These are phyloP conservation scores for Trileptium ribeirensis DNA, from an alignment of 2,888 invertebrate species.

Conservation along the genomic window DNA sequence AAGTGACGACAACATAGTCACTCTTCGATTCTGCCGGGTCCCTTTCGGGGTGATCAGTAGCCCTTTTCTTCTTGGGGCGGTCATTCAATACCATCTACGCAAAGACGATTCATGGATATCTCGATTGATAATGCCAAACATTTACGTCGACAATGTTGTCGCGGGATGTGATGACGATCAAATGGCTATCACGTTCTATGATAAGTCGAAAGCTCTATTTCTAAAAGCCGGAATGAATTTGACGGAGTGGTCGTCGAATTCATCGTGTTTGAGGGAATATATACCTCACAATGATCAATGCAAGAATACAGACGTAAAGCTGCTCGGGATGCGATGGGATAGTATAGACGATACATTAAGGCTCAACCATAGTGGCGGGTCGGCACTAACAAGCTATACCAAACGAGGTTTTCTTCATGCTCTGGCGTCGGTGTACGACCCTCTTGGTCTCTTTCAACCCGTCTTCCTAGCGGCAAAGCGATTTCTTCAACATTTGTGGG, in stretches of 20 bases:
- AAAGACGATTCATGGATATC: neutral
- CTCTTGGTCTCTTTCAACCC: conserved; percentile 33
- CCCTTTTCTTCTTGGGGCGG: conserved; percentile 13
- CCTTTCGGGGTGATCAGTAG: neutral
- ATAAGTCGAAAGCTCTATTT: conserved; percentile 29
- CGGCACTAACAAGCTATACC: too few relatives aligned
- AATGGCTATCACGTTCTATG: conserved; percentile 23
- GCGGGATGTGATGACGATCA: neutral
- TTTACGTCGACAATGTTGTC: conserved; percentile 35
- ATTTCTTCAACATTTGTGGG: conserved; percentile 41
- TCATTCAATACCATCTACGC: conserved; percentile 5
- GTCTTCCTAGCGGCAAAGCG: conserved; percentile 33
- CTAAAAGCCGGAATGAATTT: conserved; percentile 8
- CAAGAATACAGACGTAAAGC: neutral
- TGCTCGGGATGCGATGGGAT: conserved; percentile 13
- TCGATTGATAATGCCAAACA: conserved; percentile 20
- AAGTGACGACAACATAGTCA: neutral
- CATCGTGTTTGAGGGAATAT: neutral
- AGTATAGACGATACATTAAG: conserved; percentile 13
- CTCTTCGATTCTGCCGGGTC: neutral
- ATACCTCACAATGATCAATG: neutral
- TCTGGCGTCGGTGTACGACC: too few relatives aligned
- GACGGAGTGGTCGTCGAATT: conserved; percentile 17
- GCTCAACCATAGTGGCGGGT: too few relatives aligned
- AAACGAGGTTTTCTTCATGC: too few relatives aligned